Conservation (phyloP, 2,113 vertebrate genomes). For the Cyanoderma ruficeps region DNA sequence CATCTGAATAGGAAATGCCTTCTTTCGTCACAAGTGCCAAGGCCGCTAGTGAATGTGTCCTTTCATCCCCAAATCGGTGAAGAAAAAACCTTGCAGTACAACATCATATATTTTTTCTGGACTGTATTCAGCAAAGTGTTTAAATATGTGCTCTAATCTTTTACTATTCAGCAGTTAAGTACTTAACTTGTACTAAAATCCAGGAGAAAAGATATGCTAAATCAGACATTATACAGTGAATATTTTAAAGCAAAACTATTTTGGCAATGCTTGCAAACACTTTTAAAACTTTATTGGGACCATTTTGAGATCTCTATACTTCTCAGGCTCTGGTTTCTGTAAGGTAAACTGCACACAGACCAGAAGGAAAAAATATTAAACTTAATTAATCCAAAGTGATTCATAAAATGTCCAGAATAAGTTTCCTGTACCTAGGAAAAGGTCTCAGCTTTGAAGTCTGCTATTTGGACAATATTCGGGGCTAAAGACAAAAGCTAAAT, state of each 20-base stretch:
- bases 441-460: neutral
- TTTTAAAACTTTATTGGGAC: neutral
- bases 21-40: neutral
- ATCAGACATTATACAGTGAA: neutral
- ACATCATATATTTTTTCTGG: neutral
- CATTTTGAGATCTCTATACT: neutral
- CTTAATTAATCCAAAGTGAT: neutral
- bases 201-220: neutral
- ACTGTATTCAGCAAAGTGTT: neutral
- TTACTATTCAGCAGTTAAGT: constrained; percentile 1
- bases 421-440: neutral
- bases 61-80: neutral
- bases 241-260: constrained; percentile 21
- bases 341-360: neutral
- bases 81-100: neutral
- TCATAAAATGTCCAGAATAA: neutral
- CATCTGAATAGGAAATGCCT: neutral
- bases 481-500: neutral
- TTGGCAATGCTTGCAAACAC: neutral
- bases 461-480: neutral
- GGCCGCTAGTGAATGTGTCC: neutral
- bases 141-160: neutral
- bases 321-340: neutral
- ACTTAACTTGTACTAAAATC: constrained; percentile 16
- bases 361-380: constrained; percentile 5